A percentile compares a stretch with the other conserved stretches of the same genome.
These are phyloP conservation scores for Elaphurus davidianus DNA, from an alignment of 2,113 vertebrate species.

Conservation along the genomic window DNA sequence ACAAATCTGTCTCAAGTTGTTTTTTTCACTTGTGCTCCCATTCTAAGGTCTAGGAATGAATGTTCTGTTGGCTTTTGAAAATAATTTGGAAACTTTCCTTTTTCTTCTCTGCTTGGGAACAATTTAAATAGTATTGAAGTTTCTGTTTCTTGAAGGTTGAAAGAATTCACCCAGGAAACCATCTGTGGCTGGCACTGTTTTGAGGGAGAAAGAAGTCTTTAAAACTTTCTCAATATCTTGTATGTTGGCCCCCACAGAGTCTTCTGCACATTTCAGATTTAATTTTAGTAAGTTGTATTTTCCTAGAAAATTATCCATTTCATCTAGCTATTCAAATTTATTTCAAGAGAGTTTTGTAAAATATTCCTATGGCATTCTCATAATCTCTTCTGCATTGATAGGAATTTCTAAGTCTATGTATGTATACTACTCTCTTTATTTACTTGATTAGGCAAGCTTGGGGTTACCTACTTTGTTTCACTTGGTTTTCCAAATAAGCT, in stretches of 20 bases:
- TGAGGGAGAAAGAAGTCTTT: conserved; percentile 32
- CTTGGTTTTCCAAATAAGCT: neutral
- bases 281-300: conserved; percentile 45
- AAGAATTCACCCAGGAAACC: conserved; percentile 66
- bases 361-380: neutral
- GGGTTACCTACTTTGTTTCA: neutral
- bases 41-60: conserved; percentile 18
- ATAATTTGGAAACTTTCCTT: conserved; percentile 66
- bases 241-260: conserved; percentile 16
- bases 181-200: conserved; percentile 66
- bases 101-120: conserved; percentile 52
- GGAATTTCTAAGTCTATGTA: neutral
- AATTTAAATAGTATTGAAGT: conserved; percentile 63
- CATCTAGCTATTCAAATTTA: neutral
- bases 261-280: neutral
- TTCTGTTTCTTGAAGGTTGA: conserved; percentile 66
- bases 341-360: neutral
- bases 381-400: too few species aligned
- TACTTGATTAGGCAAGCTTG: neutral
- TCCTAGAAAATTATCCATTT: conserved; percentile 32
- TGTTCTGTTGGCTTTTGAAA: conserved; percentile 50
- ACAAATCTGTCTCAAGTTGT: neutral
- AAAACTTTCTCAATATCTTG: conserved; percentile 20
- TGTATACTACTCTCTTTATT: neutral
- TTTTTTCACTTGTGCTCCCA: neutral